Conservation (phyloP, 2,113 vertebrate species). For the Rhea americana region DNA sequence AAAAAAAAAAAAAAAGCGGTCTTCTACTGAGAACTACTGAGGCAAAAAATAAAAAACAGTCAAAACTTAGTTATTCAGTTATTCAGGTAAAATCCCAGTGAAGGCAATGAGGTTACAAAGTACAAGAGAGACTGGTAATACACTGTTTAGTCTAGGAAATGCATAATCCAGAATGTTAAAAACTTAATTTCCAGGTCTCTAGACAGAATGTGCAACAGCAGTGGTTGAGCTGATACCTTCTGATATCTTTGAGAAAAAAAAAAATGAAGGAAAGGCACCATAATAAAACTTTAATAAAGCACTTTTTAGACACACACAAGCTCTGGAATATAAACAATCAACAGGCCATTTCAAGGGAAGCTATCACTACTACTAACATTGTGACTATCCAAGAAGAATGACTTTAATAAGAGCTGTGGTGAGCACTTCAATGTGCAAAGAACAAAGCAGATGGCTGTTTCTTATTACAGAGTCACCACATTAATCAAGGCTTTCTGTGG, state of each 20-base stretch:
- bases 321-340: background rate
- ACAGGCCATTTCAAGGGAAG: background rate
- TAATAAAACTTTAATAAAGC: background rate
- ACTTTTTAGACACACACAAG: background rate
- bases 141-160: background rate
- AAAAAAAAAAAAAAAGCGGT: too few relatives aligned
- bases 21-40: background rate
- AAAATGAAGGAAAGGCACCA: background rate
- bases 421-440: background rate
- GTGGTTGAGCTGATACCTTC: background rate
- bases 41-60: background rate
- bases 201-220: accelerated
- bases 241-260: background rate
- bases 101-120: background rate
- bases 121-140: background rate
- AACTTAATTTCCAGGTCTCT: background rate
- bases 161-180: background rate
- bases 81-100: background rate
- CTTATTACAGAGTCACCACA: background rate
- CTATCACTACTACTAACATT: accelerated
- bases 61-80: background rate
- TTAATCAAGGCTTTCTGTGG: background rate
- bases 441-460: background rate
- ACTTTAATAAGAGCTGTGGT: background rate
- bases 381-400: background rate